Evolutionary conservation across 2,797 vertebrate genomes (phyloP), one percentile per base, ranked within the genome.

Genomic region (Falco berigora): DNA sequence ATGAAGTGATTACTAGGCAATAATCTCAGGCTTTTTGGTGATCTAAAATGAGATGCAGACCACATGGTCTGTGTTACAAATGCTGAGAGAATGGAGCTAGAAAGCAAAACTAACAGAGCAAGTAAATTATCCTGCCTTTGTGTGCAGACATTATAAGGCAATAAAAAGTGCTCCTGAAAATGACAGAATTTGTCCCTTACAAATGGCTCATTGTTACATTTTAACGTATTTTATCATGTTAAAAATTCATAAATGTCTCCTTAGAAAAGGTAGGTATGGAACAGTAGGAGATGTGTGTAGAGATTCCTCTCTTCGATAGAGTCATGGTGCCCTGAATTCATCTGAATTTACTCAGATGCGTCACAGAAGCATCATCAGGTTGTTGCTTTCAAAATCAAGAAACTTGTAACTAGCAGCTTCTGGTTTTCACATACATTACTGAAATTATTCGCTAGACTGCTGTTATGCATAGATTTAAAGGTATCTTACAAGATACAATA

Each of bases 181-280:
- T 91, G 64, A 94, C 59, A 88, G 55, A 94, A 92, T 96, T 89
- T 90, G 61, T 95, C 79, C 94, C 83, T 90, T 96, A 94, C 83
- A 97, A 95, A 92, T 82, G 58, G 85, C 38, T 97, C 67, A 40
- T 90, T 96, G 83, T 94, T 97, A 94, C 67, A 49, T 91, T 97
- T 96, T 92, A 89, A 94, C 61, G 74, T 93, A 79, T 81, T 97
- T 92, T 82, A 92, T 97, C 95, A 96, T 24, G 36, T 96, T 96
- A 98, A 97, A 96, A 75, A 96, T 96, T 97, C 78, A 92, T 97
- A 96, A 97, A 95, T 92, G 77, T 95, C 92, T 90, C 44, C 81
- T 94, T 68, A 38, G 72, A 90, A 91, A 92, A 80, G 49, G 74
- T 32, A 84, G 71, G 81, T 94, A 86, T 49, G 75, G 81, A 96